Percentiles rank a stretch among this genome's conserved stretches.
phyloP scores from a whole-genome alignment of 2,113 vertebrate species.

The Empidonax traillii region DNA sequence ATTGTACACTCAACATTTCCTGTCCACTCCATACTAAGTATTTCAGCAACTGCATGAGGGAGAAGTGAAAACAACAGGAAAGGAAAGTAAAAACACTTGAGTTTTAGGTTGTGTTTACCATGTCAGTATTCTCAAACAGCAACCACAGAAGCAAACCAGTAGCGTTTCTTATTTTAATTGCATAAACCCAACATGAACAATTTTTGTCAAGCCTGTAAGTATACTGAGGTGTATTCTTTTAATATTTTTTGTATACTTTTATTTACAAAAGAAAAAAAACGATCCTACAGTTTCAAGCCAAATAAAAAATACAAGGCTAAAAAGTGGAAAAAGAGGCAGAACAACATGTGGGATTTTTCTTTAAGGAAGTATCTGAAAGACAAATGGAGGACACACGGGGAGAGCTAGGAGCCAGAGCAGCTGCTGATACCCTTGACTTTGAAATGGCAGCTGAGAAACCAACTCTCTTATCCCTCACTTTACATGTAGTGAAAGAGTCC shows the following conservation, averaged over 20 bases:
- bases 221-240: neutral
- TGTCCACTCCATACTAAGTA: neutral
- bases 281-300: neutral
- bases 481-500: neutral
- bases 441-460: neutral
- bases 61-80: neutral
- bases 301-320: neutral
- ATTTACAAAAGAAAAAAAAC: constrained; percentile 31
- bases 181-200: neutral
- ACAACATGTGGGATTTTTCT: neutral
- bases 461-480: neutral
- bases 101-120: neutral
- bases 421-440: neutral
- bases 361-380: neutral
- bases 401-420: neutral
- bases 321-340: neutral
- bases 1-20: neutral
- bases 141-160: neutral
- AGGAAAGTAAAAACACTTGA: neutral
- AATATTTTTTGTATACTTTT: neutral
- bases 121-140: neutral
- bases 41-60: accelerated
- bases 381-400: neutral
- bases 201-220: neutral
- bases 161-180: constrained; percentile 8